Conservation (phyloP, 2,113 vertebrate species). For the Forbesichthys agassizii region DNA sequence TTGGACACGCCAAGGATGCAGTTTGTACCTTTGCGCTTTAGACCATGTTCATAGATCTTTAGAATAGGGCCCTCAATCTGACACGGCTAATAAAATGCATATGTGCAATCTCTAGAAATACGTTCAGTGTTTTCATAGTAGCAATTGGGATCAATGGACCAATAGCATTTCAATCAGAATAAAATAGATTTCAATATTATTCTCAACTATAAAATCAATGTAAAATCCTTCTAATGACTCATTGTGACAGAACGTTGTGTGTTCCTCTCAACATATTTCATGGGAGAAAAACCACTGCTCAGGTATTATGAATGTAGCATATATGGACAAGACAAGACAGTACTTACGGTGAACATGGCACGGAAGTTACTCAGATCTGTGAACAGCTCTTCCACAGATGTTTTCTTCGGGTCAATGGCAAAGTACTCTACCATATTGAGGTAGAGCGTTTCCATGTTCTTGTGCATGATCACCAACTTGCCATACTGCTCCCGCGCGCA, state of each 20-base stretch:
- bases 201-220: neutral
- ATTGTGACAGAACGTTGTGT: too few species aligned
- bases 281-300: neutral
- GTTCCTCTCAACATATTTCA: too few species aligned
- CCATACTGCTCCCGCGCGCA: conserved; percentile 85
- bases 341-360: conserved; percentile 86
- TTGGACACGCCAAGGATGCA: too few species aligned
- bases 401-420: conserved; percentile 90
- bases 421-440: conserved; percentile 87
- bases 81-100: too few species aligned
- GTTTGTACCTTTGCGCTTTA: too few species aligned
- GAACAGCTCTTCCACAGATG: conserved; percentile 92
- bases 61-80: too few species aligned
- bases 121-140: too few species aligned
- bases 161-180: neutral
- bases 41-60: too few species aligned
- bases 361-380: conserved; percentile 94
- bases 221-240: too few species aligned
- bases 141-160: too few species aligned
- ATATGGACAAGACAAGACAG: neutral
- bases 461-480: conserved; percentile 84
- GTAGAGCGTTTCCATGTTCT: conserved; percentile 88
- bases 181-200: neutral
- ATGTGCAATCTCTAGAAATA: too few species aligned
- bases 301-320: neutral